Conservation (phyloP, 1,140 invertebrate genomes). For the Gryon sp. region DNA sequence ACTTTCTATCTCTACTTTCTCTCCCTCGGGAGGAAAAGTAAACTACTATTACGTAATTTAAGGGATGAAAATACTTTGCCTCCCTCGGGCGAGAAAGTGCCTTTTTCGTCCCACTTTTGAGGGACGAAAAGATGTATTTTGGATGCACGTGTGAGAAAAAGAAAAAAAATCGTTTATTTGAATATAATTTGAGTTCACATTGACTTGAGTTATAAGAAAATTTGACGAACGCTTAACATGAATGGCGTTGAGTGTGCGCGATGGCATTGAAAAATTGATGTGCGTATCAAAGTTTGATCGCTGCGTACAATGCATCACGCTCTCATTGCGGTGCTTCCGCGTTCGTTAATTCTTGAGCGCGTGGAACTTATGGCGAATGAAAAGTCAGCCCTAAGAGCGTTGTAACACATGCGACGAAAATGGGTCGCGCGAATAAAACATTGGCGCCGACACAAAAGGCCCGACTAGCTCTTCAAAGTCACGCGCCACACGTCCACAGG, state of each 20-base stretch:
- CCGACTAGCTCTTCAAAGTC: constrained; percentile 27
- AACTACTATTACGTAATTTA: too few species aligned
- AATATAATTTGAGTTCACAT: too few species aligned
- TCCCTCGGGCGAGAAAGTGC: too few species aligned
- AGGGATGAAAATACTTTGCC: too few species aligned
- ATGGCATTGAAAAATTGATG: constrained; percentile 46
- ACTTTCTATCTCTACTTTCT: too few species aligned
- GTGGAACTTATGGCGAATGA: constrained; percentile 47
- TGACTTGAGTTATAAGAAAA: too few species aligned
- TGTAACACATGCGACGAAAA: constrained; percentile 40
- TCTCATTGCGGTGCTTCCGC: constrained; percentile 56
- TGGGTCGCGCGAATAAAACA: constrained; percentile 52
- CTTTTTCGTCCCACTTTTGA: too few species aligned
- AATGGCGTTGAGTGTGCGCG: constrained; percentile 7
- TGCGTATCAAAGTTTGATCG: constrained; percentile 56
- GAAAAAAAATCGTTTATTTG: too few species aligned
- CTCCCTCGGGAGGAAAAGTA: too few species aligned
- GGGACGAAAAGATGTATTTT: too few species aligned
- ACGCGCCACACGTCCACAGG: constrained; percentile 10
- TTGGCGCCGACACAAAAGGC: constrained; percentile 27
- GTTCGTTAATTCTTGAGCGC: constrained; percentile 51
- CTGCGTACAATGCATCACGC: constrained; percentile 49
- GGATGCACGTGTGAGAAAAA: too few species aligned
- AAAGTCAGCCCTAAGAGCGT: constrained; percentile 42
- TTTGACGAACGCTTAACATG: background rate